Evolutionary conservation across 2,113 vertebrate genomes (phyloP), one percentile per base, ranked within the genome.

Genomic region (Podarcis cretensis): DNA sequence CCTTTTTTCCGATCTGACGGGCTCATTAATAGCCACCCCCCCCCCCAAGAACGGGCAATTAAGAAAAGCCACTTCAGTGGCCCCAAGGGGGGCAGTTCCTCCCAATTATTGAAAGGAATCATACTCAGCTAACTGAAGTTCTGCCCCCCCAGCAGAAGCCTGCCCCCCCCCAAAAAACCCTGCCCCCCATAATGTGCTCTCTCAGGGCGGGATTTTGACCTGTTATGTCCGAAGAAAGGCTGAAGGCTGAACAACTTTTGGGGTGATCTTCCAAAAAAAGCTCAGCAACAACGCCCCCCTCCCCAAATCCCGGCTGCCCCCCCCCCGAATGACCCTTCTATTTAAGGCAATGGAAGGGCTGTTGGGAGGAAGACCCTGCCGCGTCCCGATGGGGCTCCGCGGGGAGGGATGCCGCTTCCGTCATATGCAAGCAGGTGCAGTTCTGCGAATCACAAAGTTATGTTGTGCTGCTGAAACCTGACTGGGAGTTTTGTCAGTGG

Each of bases 21-120:
- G 73, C 91, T 87, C 91, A 79, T 91, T 90, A 82, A 91, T 92
- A 87, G 90, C 89, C 90, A 83, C 76, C 88, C 69, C 7, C 35
- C 35, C 35, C 35, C 14, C 3, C 21, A 23, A n/a, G 7, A n/a
- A n/a, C 2, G 8, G 27, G 69, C 30, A 9, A 30, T 30, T 71
- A 71, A 71, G 13, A 9, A 12, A 71, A 30, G 8, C 25, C 73
- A 35, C 16, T 74, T 4, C 10, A 1, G 9, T 30, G 7, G 25
- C 23, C 18, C 65, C 16, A 66, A 0, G 65, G 65, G 25, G 68
- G 68, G 68, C 23, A 23, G 21, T 30, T 69, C 25, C 27, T 43
- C 48, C 48, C 48, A 54, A 54, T 54, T 54, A 54, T 54, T 54
- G 48, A 54, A 54, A 54, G 48, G 48, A 54, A 12, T 0, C 12